Conservation (phyloP, 2,113 vertebrate genomes). For the Callorhinus ursinus region DNA sequence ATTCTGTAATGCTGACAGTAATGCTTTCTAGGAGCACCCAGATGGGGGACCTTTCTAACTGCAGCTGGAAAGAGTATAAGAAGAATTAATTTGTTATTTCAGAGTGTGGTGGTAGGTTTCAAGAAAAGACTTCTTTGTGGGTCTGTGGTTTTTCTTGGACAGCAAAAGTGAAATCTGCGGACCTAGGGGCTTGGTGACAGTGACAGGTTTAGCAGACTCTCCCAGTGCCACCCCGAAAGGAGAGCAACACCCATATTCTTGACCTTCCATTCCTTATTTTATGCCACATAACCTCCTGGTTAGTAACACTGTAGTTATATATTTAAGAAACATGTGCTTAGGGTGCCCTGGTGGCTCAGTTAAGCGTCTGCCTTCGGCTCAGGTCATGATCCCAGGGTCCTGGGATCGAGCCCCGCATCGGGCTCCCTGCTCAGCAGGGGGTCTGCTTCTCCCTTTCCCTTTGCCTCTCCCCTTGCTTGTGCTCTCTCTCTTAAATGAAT, state of each 20-base stretch:
- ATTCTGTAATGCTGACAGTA: fast-evolving
- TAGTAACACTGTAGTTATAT: background rate
- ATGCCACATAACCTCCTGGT: background rate
- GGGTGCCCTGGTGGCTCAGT: too few relatives aligned
- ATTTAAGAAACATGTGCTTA: background rate
- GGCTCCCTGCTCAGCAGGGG: too few relatives aligned
- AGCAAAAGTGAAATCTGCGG: constrained; percentile 79
- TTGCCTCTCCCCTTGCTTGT: too few relatives aligned
- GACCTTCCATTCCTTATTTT: constrained; percentile 38
- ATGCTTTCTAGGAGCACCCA: background rate
- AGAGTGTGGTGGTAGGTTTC: constrained; percentile 78
- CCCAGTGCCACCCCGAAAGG: constrained; percentile 54
- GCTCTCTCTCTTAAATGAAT: too few relatives aligned
- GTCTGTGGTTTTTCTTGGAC: constrained; percentile 82
- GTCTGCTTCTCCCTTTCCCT: too few relatives aligned
- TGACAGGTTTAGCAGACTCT: constrained; percentile 74
- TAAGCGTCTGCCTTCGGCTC: too few relatives aligned
- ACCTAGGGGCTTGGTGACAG: constrained; percentile 75
- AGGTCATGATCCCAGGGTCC: too few relatives aligned
- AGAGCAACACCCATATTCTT: constrained; percentile 46
- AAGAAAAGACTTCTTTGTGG: constrained; percentile 80
- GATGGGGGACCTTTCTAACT: background rate
- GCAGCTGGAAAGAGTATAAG: constrained; percentile 29
- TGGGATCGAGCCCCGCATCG: too few relatives aligned
- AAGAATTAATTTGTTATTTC: constrained; percentile 76